These are phyloP conservation scores for Monarcha castaneiventris DNA, from an alignment of 2,113 vertebrate genomes.

Conservation along the genomic window DNA sequence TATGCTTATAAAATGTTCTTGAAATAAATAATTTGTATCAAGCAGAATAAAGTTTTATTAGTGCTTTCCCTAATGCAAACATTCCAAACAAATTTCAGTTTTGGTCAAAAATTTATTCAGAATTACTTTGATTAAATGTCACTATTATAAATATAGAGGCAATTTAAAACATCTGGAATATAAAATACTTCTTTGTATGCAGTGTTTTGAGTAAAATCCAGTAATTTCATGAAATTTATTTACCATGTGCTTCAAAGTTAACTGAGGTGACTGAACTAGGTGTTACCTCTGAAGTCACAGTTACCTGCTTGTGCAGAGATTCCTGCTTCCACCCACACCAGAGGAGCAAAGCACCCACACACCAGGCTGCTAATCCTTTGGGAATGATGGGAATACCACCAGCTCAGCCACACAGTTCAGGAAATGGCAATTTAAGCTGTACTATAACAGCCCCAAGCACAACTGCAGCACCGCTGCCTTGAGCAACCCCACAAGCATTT, in stretches of 20 bases:
- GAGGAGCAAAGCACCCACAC: background rate
- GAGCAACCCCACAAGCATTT: background rate
- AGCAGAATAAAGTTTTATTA: background rate
- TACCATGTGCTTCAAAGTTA: background rate
- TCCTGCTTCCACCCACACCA: background rate
- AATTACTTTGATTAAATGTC: background rate
- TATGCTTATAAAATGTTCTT: background rate
- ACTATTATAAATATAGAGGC: background rate
- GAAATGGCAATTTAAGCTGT: background rate
- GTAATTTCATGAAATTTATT: background rate
- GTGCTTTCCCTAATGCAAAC: background rate
- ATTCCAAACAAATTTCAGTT: background rate
- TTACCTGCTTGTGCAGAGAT: background rate
- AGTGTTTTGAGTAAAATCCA: background rate
- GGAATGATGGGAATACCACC: background rate
- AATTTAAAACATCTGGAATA: conserved; percentile 39
- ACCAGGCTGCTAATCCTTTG: background rate
- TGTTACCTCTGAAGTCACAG: conserved; percentile 13
- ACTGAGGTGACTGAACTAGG: conserved; percentile 39
- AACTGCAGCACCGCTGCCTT: background rate
- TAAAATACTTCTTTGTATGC: conserved; percentile 17
- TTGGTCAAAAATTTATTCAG: background rate
- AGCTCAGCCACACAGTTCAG: background rate
- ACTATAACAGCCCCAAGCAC: background rate
- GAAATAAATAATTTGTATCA: background rate